These are phyloP conservation scores for Callithrix jacchus DNA, from an alignment of 2,113 vertebrate species.

Conservation along the genomic window DNA sequence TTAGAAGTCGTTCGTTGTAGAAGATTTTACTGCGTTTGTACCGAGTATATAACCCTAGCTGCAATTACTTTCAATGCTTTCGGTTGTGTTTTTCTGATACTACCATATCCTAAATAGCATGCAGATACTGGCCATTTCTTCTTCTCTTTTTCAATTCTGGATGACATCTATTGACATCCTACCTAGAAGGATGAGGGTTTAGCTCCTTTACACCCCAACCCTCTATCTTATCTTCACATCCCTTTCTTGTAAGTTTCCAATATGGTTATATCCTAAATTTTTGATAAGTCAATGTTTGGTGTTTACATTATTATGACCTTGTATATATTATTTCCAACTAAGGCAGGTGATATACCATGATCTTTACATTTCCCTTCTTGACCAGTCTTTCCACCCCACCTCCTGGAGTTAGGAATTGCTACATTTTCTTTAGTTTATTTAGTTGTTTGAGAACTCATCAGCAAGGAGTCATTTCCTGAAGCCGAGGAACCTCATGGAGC, in stretches of 20 bases:
- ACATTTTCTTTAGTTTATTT: not conserved
- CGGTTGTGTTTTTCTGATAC: not conserved
- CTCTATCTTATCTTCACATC: not conserved
- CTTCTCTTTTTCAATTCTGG: not conserved
- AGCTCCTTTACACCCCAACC: not conserved
- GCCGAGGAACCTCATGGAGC: rapidly evolving
- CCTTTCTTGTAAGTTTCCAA: not conserved
- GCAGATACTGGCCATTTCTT: not conserved
- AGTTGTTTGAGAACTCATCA: not conserved
- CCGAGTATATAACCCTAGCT: not conserved
- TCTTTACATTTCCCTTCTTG: not conserved
- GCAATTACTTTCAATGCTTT: not conserved
- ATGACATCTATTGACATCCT: not conserved
- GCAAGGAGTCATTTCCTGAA: not conserved
- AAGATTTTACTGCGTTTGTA: not conserved
- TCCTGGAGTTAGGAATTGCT: not conserved
- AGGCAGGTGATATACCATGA: not conserved
- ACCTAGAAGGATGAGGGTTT: not conserved
- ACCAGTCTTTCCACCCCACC: not conserved
- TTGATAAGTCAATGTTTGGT: not conserved
- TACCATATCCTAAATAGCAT: not conserved
- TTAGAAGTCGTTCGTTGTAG: not conserved
- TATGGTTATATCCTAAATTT: not conserved
- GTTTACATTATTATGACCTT: not conserved
- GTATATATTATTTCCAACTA: not conserved